A percentile compares a stretch with the other conserved stretches of the same genome.
Conservation (phyloP, 2,113 vertebrate species). For the Verasper variegatus region DNA sequence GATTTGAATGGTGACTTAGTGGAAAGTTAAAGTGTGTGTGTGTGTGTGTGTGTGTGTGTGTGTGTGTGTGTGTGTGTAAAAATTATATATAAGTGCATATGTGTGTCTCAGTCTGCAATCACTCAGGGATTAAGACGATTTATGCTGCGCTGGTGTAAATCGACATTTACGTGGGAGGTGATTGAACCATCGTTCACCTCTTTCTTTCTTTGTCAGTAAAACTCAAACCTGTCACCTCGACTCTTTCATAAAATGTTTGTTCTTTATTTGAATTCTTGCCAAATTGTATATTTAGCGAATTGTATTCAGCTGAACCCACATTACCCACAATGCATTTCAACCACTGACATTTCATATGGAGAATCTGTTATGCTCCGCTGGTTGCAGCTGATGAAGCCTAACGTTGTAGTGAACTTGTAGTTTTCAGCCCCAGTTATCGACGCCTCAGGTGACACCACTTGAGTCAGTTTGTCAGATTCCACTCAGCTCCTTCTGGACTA, state of each 20-base stretch:
- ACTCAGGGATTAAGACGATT: conserved; percentile 76
- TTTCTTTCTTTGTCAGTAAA: conserved; percentile 14
- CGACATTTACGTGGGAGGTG: conserved; percentile 65
- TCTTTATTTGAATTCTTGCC: not conserved
- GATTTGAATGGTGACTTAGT: conserved; percentile 66
- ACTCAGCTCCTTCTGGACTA: too few relatives aligned
- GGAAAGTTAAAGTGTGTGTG: conserved; percentile 63
- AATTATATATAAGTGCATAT: too few relatives aligned
- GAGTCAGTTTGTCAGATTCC: too few relatives aligned
- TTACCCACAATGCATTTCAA: not conserved
- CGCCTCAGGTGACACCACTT: not conserved
- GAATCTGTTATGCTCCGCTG: too few relatives aligned
- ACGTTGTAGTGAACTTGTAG: too few relatives aligned
- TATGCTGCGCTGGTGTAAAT: conserved; percentile 60
- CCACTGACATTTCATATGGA: too few relatives aligned
- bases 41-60: conserved; percentile 18
- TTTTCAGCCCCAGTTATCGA: too few relatives aligned
- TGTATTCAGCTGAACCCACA: too few relatives aligned
- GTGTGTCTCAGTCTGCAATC: conserved; percentile 53
- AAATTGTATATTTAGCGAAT: too few relatives aligned
- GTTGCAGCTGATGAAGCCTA: too few relatives aligned
- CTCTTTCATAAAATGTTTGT: not conserved
- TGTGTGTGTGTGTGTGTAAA: conserved; percentile 29
- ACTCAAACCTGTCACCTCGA: not conserved
- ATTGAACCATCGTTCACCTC: conserved; percentile 57